Evolutionary conservation across 1,140 invertebrate genomes (phyloP), one percentile per base, ranked within the genome.

Genomic region (Euglossa dilemma): DNA sequence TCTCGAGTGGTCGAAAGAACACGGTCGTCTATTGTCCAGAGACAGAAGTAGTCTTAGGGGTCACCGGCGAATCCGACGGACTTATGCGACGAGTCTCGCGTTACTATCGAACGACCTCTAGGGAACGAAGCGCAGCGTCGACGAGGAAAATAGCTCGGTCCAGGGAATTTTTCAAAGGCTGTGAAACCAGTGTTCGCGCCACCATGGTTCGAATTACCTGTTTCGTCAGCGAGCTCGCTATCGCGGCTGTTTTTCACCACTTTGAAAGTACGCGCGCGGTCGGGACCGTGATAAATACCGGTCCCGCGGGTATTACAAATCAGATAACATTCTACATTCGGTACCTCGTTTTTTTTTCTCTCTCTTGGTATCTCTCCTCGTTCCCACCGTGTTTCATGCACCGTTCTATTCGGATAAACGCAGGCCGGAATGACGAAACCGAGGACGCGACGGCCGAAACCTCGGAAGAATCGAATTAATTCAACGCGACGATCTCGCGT

Each of bases 251-350:
- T 76, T 75, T 75, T 61, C 57, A 61, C 43, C 57, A 47, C 57
- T 75, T 63, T 28, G 25, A 64, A 76, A 36, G 73, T 64, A 63
- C 73, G 56, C 6, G 72, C 43, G n/a, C 43, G 25, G 36, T 77
- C 43, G 64, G 25, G 43, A 23, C 43, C 66, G 66, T 70, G 76
- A 79, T 79, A 79, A 79, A 79, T 79, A 70, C 54, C 66, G 64
- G 66, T 69, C 50, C n/a, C 50, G 76, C 36, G 52, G 76, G 50
- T 70, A 79, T 70, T 70, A 70, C 66, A 20, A 70, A 79, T 79
- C 76, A 79, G 66, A 79, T 70, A 70, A 45, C 66, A 59, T 57
- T 78, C 36, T 70, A 69, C 52, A 8, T 47, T 57, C 75, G 16
- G 52, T 66, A 28, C n/a, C 23, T 43, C 11, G 11, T 45, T 52